phyloP scores from a whole-genome alignment of 2,797 vertebrate genomes.

The Sebastes glaucus region DNA sequence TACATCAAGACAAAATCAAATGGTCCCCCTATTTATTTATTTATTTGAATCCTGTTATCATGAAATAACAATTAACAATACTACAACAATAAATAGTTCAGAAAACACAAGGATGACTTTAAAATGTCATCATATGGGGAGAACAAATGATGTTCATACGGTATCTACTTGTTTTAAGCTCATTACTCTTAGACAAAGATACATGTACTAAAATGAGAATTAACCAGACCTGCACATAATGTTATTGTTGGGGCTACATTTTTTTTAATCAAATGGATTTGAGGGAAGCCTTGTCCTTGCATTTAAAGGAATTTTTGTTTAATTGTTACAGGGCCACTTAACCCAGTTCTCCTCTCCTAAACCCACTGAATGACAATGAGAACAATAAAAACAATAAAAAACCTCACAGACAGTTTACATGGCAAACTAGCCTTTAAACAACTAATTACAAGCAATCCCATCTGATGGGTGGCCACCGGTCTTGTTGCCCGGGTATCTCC shows the following conservation, averaged over 20 bases:
- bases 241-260: background rate
- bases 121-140: background rate
- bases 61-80: background rate
- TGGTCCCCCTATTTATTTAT: background rate
- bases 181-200: background rate
- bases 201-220: background rate
- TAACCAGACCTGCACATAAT: background rate
- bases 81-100: background rate
- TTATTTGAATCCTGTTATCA: background rate
- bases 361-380: conserved; percentile 32
- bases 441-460: conserved; percentile 76
- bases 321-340: background rate
- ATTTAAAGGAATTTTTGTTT: background rate
- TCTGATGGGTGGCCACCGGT: conserved; percentile 72
- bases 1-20: background rate
- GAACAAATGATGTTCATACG: background rate
- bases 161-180: background rate
- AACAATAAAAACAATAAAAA: conserved; percentile 47
- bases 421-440: conserved; percentile 79
- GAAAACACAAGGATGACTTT: background rate
- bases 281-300: background rate
- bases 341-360: background rate
- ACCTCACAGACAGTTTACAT: conserved; percentile 66
- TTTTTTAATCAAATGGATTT: background rate
- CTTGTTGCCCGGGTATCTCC: conserved; percentile 37